Evolutionary conservation across 1,140 invertebrate genomes (phyloP), one percentile per base, ranked within the genome.

Genomic region (Brachionus paranguensis): DNA sequence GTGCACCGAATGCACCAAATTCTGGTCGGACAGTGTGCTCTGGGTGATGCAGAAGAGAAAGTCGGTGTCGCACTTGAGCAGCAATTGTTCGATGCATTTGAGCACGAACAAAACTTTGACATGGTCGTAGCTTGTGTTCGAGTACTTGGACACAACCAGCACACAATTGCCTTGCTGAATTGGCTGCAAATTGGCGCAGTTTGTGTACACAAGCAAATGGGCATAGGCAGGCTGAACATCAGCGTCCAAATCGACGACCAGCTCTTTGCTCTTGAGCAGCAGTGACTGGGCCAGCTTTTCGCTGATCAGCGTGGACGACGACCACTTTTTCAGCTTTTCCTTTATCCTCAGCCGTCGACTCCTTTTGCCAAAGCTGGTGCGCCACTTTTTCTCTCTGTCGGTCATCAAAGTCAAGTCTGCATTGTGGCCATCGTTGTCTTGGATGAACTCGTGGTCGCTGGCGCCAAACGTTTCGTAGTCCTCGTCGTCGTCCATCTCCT

Each of bases 401-500:
- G 12, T 72, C 24, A 72, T 45, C 37, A 74, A 41, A 45, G 70
- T 74, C 17, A 74, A 11, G n/a, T 74, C 70, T 0, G 41, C 20
- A 10, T 17, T 43, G 24, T 79, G 33, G 20, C 33, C n/a, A 2
- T 81, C 24, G 7, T 24, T 12, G 17, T 83, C 41, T 1, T 68
- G 37, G 20, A 27, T 20, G 41, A 14, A 17, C 70, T 84, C 68
- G 2, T 37, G 14, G 33, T 53, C 41, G 83, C 65, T 43, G 60
- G 68, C 50, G 41, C 24, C 10, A 33, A 64, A 8, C 33, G 53
- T 20, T 47, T 74, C 83, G 8, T 72, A n/a, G 4, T 81, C 65
- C 2, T 84, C 50, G n/a, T 85, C 85, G 27, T 37, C 33, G 0
- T 85, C 50, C 45, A 79, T 83, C 4, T 86, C 85, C 29, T 85